These are phyloP conservation scores for Tetramorium alpestre DNA, from an alignment of 1,140 invertebrate genomes.

Conservation along the genomic window DNA sequence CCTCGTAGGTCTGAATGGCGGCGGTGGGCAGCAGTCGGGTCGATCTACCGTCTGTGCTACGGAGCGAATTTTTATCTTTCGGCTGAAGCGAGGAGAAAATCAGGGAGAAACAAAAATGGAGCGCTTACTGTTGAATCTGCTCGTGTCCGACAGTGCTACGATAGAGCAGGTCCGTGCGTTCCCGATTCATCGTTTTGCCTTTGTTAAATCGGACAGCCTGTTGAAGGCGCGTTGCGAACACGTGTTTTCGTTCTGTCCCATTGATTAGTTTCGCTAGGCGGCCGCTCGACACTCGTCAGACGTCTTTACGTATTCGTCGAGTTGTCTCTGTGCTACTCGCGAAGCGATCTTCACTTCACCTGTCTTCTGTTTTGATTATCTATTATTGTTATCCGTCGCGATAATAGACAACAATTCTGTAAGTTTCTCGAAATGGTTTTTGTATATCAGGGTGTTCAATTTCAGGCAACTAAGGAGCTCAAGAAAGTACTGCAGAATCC, in stretches of 20 bases:
- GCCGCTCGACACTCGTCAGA: background rate
- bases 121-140: slow-evolving; percentile 85
- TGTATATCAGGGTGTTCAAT: slow-evolving; percentile 47
- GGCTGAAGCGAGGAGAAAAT: background rate
- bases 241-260: slow-evolving; percentile 65
- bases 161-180: slow-evolving; percentile 86
- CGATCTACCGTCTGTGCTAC: slow-evolving; percentile 22
- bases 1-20: slow-evolving; percentile 39
- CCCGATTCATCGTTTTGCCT: background rate
- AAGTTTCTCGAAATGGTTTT: background rate
- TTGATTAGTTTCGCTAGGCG: too few relatives aligned
- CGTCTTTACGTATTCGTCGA: background rate
- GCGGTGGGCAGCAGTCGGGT: slow-evolving; percentile 38
- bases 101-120: slow-evolving; percentile 81
- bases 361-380: background rate
- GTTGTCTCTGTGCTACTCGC: background rate
- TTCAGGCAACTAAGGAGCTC: slow-evolving; percentile 88
- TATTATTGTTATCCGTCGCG: background rate
- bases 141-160: slow-evolving; percentile 85
- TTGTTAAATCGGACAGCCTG: background rate
- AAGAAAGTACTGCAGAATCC: slow-evolving; percentile 88
- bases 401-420: background rate
- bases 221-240: slow-evolving; percentile 55
- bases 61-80: slow-evolving; percentile 46
- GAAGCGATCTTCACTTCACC: too few relatives aligned